Base-by-base conservation (phyloP, 2,888 invertebrate genomes). In the Rhogogaster chlorosoma region DNA sequence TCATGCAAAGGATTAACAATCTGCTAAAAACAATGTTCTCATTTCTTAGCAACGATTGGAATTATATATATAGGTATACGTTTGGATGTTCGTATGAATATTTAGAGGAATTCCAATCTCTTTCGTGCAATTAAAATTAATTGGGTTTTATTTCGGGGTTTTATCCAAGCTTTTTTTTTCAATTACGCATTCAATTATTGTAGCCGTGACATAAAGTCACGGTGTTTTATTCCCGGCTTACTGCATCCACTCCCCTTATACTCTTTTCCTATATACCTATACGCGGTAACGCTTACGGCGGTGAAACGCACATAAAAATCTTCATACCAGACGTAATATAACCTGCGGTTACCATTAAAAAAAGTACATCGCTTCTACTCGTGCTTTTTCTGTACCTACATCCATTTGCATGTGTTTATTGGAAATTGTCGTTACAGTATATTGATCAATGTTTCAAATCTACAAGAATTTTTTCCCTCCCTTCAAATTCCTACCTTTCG, bases 131-230 rank as follows among this genome's bases (percentile, higher is more conserved):
- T 77, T 77, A 49, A 77, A 77, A 77, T 38, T 77, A 77, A 77
- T 77, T 77, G 45, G 45, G 10, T 18, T 29, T 53, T 71, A 15
- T 42, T 42, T 42, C 32, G 10, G 49, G 77, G 49, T 53, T 22
- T 61, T 53, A 29, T 77, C 49, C 77, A 15, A 77, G 77, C 26
- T 75, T 77, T 53, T 77, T 71, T 77, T 53, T 77, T 53, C 77
- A 77, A 53, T 77, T 77, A 53, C 49, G 22, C 53, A 77, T 77
- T 53, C 45, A 77, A 77, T 77, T 49, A 77, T 77, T 77, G 38
- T 77, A 77, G 49, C 45, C 32, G 32, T 26, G 53, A 53, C 53
- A 29, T 53, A 49, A 77, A 77, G 49, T 77, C 77, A 49, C 49
- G 18, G 26, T 73, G 32, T 49, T 77, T 77, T 29, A 77, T 49